Evolutionary conservation across 2,888 invertebrate species (phyloP).

Genomic region (Nebria brevicollis): DNA sequence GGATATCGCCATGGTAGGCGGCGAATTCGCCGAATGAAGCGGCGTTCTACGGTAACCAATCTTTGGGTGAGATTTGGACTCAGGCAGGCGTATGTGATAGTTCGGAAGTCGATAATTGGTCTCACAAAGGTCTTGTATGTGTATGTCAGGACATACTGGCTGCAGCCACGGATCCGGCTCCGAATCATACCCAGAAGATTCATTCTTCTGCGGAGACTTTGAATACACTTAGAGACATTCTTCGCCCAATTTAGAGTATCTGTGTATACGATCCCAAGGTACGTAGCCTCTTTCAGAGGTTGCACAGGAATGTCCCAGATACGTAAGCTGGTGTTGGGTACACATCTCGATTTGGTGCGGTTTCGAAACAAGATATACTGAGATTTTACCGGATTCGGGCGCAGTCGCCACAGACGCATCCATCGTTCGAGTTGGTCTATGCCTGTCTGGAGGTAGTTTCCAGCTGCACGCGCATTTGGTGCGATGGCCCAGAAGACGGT

Average conservation of each 20-base stretch:
- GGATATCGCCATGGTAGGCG: not conserved
- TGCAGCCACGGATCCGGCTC: too few species aligned
- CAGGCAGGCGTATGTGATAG: not conserved
- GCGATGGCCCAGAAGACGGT: not conserved
- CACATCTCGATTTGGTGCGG: not conserved
- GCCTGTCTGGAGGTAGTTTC: not conserved
- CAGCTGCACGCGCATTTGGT: not conserved
- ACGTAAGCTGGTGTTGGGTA: not conserved
- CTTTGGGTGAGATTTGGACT: not conserved
- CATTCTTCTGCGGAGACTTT: not conserved
- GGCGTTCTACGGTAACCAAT: not conserved
- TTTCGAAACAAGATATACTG: not conserved
- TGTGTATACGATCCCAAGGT: not conserved
- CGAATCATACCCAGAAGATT: not conserved
- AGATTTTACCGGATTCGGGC: not conserved
- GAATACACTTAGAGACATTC: not conserved
- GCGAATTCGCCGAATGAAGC: not conserved
- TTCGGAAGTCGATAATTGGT: not conserved
- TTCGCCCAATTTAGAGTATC: not conserved
- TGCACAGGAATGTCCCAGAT: conserved; percentile 2
- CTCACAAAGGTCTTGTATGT: conserved; percentile 2
- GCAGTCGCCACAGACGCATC: not conserved
- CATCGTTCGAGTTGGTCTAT: not conserved
- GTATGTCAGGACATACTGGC: not conserved
- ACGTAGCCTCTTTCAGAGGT: not conserved